Base-by-base conservation (phyloP, 2,113 vertebrate species). In the Pica pica region DNA sequence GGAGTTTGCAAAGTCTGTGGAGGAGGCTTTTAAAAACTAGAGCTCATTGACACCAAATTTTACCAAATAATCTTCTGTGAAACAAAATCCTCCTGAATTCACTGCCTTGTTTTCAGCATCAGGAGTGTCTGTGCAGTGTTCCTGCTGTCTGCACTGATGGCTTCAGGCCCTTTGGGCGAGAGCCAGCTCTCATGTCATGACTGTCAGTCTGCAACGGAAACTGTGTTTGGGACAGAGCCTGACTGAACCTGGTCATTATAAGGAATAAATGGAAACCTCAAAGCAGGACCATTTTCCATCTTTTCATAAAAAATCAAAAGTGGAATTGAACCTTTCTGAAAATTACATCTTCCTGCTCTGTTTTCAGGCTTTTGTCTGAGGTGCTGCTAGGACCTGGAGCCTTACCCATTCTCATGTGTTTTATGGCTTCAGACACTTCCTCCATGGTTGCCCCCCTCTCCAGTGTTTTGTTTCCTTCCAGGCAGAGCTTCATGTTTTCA, bases 381-480 rank as follows among this genome's bases (percentile, higher is more conserved):
- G 7, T 52, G 44, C 60, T 74, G 55, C 27, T 80, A 55, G 60
- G 81, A 56, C 46, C 61, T 41, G 52, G 30, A 85, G 50, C 55
- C 94, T 97, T 97, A 96, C 96, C 93, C 39, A 9, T 13, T 76
- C 91, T 95, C 37, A 95, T 71, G 0, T 91, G 64, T 78, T 82
- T 97, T 85, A 96, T 96, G 87, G 93, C 90, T 55, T 97, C 49
- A 0, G 94, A 93, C 82, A 97, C 91, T 69, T 97, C 96, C 80
- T 96, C 94, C 94, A 96, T 96, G 27, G 88, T 97, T 53, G 89
- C 92, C 91, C 97, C 97, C 95, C 94, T 96, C 26, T 93, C 94
- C 92, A 95, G 4, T 15, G 89, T 94, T 89, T 71, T 95, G 35
- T 96, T 92, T 70, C 93, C 92, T 63, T 96, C 94, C 91, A 83